Conservation (phyloP, 1,140 invertebrate species). For the Aradophagus sp. region DNA sequence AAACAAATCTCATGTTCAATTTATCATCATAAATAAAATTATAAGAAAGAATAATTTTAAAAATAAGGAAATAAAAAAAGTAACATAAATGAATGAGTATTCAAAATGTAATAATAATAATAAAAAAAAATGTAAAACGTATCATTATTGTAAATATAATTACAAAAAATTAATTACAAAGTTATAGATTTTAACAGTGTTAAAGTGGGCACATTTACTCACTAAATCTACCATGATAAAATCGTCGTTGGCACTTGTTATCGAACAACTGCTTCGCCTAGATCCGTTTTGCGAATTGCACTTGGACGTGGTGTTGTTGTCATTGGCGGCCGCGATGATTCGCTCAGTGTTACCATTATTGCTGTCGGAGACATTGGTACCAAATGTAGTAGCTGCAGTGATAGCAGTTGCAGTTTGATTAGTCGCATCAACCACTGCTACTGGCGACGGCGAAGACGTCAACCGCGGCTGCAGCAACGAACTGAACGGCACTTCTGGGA, state of each 20-base stretch:
- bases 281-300: constrained; percentile 71
- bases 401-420: constrained; percentile 40
- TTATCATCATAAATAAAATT: too few relatives aligned
- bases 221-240: constrained; percentile 86
- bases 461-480: constrained; percentile 76
- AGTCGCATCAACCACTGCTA: constrained; percentile 47
- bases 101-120: too few relatives aligned
- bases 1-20: too few relatives aligned
- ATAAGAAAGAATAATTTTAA: too few relatives aligned
- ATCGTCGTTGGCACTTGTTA: constrained; percentile 79
- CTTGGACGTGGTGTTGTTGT: constrained; percentile 67
- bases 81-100: too few relatives aligned
- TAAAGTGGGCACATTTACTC: constrained; percentile 68
- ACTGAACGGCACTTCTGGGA: constrained; percentile 82
- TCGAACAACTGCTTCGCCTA: constrained; percentile 74
- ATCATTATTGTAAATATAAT: too few relatives aligned
- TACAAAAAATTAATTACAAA: too few relatives aligned
- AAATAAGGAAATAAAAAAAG: too few relatives aligned
- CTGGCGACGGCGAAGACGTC: constrained; percentile 66
- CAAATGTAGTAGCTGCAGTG: too few relatives aligned
- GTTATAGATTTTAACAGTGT: constrained; percentile 29
- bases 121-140: too few relatives aligned
- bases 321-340: too few relatives aligned
- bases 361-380: constrained; percentile 63
- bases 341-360: constrained; percentile 74